Base-by-base conservation (phyloP, 1,140 invertebrate genomes). In the Drosophila nigrodunni region DNA sequence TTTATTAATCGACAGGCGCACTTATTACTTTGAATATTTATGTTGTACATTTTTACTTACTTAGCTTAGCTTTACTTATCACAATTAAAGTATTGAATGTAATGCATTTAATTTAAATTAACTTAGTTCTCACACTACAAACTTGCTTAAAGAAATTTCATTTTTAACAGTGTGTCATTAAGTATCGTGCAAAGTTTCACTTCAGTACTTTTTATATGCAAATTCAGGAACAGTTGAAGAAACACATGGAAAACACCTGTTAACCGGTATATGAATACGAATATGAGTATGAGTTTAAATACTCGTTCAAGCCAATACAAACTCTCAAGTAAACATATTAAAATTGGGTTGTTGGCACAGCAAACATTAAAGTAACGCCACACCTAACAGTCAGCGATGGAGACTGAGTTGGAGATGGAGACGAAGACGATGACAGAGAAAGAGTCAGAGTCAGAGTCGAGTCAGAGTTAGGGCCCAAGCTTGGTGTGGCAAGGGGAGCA, bases 241-340 rank as follows among this genome's bases (percentile, higher is more conserved):
- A 60, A 47, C 25, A 18, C 15, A 62, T 52, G 35, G 18, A 39
- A 62, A 47, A 62, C 60, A 62, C 47, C 60, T 62, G 60, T 62
- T 62, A 41, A 10, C 10, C 9, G 34, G 7, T 10, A 49, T 37
- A 34, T 37, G 57, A 7, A 18, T 41, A 18, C 52, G 47, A 25
- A 15, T 34, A 47, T 44, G 10, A 44, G 37, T 44, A 10, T 15
- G 50, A 21, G 25, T 46, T 25, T 66, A 52, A 37, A 34, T 18
- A 59, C 35, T 21, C 30, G 43, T 34, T 6, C 6, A 15, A 41
- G 60, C 18, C 50, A 71, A 71, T 49, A 13, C 54, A 68, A 73
- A 61, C 50, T 69, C 65, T 61, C 25, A 35, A 39, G 66, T 69
- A 74, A 74, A 74, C 66, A 74, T 69, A 74, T 74, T 74, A 57